A percentile compares a stretch with the other conserved stretches of the same genome.
Conservation (phyloP, 2,113 vertebrate genomes). For the Glareola pratincola region DNA sequence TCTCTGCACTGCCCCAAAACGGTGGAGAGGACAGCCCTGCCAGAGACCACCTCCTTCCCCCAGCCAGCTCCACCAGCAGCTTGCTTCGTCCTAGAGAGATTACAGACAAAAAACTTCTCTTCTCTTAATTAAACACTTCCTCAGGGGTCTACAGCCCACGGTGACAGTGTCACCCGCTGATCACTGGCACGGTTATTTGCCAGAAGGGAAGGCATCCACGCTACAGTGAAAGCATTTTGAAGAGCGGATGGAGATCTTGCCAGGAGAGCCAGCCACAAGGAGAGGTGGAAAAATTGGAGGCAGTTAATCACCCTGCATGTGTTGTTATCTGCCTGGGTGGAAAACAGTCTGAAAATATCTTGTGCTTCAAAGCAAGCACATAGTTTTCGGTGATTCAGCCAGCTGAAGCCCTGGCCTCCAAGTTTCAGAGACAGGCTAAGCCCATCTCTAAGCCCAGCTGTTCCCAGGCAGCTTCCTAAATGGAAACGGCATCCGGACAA, state of each 20-base stretch:
- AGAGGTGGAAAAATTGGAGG: neutral
- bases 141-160: neutral
- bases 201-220: neutral
- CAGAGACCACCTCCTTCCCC: neutral
- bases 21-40: neutral
- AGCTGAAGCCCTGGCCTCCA: neutral
- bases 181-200: neutral
- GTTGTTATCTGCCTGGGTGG: neutral
- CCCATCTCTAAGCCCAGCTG: neutral
- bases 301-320: neutral
- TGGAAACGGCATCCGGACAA: neutral
- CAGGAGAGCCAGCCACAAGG: neutral
- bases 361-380: neutral
- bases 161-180: neutral
- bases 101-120: neutral
- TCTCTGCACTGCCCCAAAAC: neutral
- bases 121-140: neutral
- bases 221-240: neutral
- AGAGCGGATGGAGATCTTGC: neutral
- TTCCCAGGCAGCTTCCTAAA: neutral
- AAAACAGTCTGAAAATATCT: constrained; percentile 16
- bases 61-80: neutral
- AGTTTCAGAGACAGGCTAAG: neutral
- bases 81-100: neutral
- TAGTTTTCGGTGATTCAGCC: neutral